These are phyloP conservation scores for Erebia epiphron DNA, from an alignment of 2,888 invertebrate species.

Conservation along the genomic window DNA sequence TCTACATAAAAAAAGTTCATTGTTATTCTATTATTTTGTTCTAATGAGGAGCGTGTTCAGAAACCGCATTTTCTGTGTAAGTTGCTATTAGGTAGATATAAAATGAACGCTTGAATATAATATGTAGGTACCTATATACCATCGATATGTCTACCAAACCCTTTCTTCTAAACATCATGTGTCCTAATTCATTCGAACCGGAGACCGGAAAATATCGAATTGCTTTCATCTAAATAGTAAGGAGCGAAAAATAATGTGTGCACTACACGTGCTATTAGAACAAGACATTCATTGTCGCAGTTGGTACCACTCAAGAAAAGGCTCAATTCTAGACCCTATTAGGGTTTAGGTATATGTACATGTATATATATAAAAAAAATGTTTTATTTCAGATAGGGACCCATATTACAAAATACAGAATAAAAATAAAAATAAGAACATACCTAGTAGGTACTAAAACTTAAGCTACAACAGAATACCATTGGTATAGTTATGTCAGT, in stretches of 20 bases:
- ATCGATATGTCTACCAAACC: neutral
- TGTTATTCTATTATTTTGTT: conserved; percentile 10
- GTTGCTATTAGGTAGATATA: neutral
- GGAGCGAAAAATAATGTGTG: neutral
- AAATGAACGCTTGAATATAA: no score
- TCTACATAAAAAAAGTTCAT: neutral
- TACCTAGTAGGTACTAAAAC: no score
- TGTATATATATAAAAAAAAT: no score
- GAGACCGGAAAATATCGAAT: conserved; percentile 17
- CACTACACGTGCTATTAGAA: neutral
- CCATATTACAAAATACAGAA: no score
- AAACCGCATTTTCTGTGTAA: neutral
- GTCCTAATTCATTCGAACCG: neutral
- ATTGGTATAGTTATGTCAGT: no score
- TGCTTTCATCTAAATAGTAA: conserved; percentile 8
- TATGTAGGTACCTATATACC: neutral
- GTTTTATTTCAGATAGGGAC: no score
- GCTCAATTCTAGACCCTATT: conserved; percentile 1
- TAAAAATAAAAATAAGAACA: no score
- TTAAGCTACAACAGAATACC: no score
- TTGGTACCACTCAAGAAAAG: neutral
- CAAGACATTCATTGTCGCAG: neutral
- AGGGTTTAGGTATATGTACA: neutral
- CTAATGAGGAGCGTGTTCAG: neutral
- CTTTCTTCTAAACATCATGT: conserved; percentile 1